A percentile compares a stretch with the other conserved stretches of the same genome.
phyloP scores from a whole-genome alignment of 2,888 invertebrate species.

The Xylota sylvarum region DNA sequence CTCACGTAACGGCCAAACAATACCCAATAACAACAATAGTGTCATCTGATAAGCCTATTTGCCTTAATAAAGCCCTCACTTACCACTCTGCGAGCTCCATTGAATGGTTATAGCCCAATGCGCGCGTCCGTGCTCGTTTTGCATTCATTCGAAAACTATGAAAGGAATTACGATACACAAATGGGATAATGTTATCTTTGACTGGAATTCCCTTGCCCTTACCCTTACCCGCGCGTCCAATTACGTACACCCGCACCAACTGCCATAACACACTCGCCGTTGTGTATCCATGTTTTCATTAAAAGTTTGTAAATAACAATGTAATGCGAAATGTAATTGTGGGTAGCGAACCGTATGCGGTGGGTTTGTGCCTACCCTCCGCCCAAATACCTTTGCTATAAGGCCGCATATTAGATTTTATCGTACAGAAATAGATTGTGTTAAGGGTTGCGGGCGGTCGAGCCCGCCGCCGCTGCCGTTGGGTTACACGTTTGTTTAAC shows the following conservation, averaged over 20 bases:
- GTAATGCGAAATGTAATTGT: slow-evolving; percentile 68
- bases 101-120: slow-evolving; percentile 46
- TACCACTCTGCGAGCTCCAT: slow-evolving; percentile 30
- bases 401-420: slow-evolving; percentile 29
- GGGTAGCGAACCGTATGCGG: slow-evolving; percentile 45
- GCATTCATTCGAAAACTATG: slow-evolving; percentile 53
- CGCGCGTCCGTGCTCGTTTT: slow-evolving; percentile 36
- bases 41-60: slow-evolving; percentile 64
- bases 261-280: background rate
- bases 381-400: background rate
- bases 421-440: slow-evolving; percentile 8
- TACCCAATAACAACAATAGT: slow-evolving; percentile 36
- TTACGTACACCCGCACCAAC: slow-evolving; percentile 17
- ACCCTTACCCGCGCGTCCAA: background rate
- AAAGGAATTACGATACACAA: slow-evolving; percentile 45
- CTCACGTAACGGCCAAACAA: slow-evolving; percentile 31
- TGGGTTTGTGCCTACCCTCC: slow-evolving; percentile 15
- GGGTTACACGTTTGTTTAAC: slow-evolving; percentile 37
- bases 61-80: slow-evolving; percentile 45
- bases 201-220: slow-evolving; percentile 20
- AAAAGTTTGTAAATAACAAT: slow-evolving; percentile 68
- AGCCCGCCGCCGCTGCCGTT: background rate
- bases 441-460: background rate
- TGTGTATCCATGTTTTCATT: slow-evolving; percentile 63
- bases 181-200: slow-evolving; percentile 47